Evolutionary conservation across 2,113 vertebrate species (phyloP), one percentile per base, ranked within the genome.

Genomic region (Python bivittatus): DNA sequence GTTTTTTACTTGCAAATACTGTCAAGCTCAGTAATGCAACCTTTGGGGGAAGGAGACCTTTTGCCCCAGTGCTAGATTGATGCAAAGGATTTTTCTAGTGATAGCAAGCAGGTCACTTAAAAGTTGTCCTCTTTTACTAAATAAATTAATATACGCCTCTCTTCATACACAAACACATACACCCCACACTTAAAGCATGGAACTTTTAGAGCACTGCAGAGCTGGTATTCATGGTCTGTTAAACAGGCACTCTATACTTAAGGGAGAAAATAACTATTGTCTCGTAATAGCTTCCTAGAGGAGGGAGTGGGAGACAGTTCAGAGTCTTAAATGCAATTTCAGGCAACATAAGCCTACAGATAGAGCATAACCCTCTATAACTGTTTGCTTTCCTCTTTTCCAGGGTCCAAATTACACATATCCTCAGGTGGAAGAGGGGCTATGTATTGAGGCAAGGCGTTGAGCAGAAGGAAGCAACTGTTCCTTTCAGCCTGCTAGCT

Each of bases 111-210:
- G n/a, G 95, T 94, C 52, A 95, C 95, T 94, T 97, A 94, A 97
- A 96, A 94, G 72, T 94, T 95, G 94, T 94, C 94, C 86, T 95
- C 93, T 95, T 93, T 95, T 91, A 91, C 5, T 95, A 89, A 94
- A 92, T 95, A 95, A 96, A 96, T 95, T 91, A 96, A 94, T 86
- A 64, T 52, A 86, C 22, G 85, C 17, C 58, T n/a, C 84, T 90
- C 91, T 90, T 94, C 93, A 95, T 44, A 42, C 33, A n/a, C 17
- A 79, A 79, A 79, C 17, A 79, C 7, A 79, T 42, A 79, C 33
- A 22, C 17, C 9, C 33, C 93, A 68, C 92, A 93, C 90, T 94
- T 93, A 95, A 95, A 96, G 93, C 95, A 0, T 92, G 86, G 92
- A 96, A 93, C 89, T 89, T 96, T 96, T 95, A 91, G 79, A 96